Percentiles rank a stretch among this genome's conserved stretches.
phyloP scores from a whole-genome alignment of 1,140 invertebrate species.

The Monomorium pharaonis region DNA sequence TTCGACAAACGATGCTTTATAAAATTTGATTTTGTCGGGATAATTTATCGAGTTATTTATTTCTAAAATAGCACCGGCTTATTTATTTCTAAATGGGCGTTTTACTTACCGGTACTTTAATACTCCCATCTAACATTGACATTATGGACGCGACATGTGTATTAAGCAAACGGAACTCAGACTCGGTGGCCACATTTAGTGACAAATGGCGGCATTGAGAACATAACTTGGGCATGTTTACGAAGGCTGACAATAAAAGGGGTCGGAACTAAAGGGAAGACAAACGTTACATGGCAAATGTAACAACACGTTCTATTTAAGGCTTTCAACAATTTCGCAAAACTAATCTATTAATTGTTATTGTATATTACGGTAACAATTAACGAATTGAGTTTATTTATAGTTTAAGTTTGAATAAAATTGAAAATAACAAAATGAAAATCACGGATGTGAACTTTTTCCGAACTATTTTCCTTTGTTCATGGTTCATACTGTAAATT shows the following conservation, averaged over 20 bases:
- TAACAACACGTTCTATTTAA: constrained; percentile 4
- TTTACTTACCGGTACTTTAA: background rate
- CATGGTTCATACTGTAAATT: constrained; percentile 2
- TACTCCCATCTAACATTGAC: background rate
- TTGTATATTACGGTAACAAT: background rate
- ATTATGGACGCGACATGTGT: background rate
- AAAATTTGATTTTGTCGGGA: background rate
- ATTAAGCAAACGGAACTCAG: constrained; percentile 19
- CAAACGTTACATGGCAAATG: background rate
- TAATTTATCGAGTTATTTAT: background rate
- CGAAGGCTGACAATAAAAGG: background rate
- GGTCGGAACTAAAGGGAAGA: background rate
- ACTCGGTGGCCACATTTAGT: background rate
- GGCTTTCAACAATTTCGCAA: background rate
- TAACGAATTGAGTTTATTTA: background rate
- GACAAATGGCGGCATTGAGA: background rate
- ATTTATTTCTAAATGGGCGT: no score
- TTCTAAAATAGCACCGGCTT: no score
- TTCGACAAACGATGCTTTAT: background rate
- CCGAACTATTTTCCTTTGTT: background rate
- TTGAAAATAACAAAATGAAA: background rate
- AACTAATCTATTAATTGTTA: background rate
- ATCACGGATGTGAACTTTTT: background rate
- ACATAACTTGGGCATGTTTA: background rate
- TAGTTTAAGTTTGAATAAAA: constrained; percentile 1